These are phyloP conservation scores for Phaetusa simplex DNA, from an alignment of 2,113 vertebrate genomes.

Conservation along the genomic window DNA sequence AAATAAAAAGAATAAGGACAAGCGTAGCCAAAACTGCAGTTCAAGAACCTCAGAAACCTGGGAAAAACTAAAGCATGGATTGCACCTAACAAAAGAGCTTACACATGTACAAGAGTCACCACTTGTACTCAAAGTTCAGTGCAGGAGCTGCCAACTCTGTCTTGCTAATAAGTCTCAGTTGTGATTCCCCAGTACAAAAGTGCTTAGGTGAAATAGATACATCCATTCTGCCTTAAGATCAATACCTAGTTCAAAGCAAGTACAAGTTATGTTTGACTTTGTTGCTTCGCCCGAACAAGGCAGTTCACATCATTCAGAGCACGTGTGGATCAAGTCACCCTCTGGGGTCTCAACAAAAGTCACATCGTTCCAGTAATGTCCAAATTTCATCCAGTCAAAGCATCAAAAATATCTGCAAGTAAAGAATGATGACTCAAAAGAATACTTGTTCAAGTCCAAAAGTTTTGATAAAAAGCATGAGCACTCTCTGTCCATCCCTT, in stretches of 20 bases:
- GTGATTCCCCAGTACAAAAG: background rate
- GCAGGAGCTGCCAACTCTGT: background rate
- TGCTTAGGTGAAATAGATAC: background rate
- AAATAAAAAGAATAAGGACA: background rate
- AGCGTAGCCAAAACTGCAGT: background rate
- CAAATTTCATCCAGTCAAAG: background rate
- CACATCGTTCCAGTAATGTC: background rate
- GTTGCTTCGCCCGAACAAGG: background rate
- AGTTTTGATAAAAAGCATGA: background rate
- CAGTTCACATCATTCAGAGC: background rate
- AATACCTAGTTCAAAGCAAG: background rate
- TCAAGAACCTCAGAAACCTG: background rate
- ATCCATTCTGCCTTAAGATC: background rate
- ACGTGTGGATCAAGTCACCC: background rate
- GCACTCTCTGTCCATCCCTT: background rate
- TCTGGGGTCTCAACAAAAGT: background rate
- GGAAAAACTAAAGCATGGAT: background rate
- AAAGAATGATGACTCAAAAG: background rate
- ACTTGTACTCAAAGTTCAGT: background rate
- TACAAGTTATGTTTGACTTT: background rate
- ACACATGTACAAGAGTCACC: background rate
- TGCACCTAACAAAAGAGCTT: background rate
- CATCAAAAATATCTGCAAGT: background rate
- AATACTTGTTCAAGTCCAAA: background rate
- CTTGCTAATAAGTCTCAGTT: background rate